Base-by-base conservation (phyloP, 2,888 invertebrate genomes). In the Trissolcus japonicus region DNA sequence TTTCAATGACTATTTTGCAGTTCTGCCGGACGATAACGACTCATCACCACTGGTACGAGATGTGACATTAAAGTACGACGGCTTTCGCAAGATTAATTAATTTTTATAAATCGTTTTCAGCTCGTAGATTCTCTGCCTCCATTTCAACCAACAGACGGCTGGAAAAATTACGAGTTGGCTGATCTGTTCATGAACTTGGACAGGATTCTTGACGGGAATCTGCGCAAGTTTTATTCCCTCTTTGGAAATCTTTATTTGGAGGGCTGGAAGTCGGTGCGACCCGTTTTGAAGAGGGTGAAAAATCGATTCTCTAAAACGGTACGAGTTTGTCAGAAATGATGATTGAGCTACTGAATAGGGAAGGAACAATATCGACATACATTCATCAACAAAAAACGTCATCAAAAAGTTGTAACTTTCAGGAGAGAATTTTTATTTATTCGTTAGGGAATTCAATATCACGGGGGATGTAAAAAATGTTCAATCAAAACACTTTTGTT, bases 221-320 rank as follows among this genome's bases (percentile, higher is more conserved):
- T 74, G 29, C 25, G 29, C 13, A 61, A 59, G 48, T 68, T 68
- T 46, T 68, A 74, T 41, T 2, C 55, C 13, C 25, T 74, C 11
- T 54, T 68, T 57, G 62, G 63, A 2, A 74, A 74, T 74, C 57
- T 74, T 51, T 74, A 56, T 14, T 51, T 74, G 40, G 74, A 74
- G n/a, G 74, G 74, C 6, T 74, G 74, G 74, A 67, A 62, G 21
- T 43, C 61, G 6, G 67, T 67, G 4, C 35, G 74, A 67, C 51
- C 67, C 9, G 19, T 67, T 67, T 60, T 74, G 25, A 74, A 46
- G 57, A 19, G 51, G 14, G 74, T 74, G 48, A 67, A 74, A 54
- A 59, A 57, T 63, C 74, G 59, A 59, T 74, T 62, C 6, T 61
- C 74, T 3, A 50, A 67, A 67, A 74, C 66, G 57, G 74, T 74